Base-by-base conservation (phyloP, 2,797 vertebrate species). In the Nyctalus aviator region DNA sequence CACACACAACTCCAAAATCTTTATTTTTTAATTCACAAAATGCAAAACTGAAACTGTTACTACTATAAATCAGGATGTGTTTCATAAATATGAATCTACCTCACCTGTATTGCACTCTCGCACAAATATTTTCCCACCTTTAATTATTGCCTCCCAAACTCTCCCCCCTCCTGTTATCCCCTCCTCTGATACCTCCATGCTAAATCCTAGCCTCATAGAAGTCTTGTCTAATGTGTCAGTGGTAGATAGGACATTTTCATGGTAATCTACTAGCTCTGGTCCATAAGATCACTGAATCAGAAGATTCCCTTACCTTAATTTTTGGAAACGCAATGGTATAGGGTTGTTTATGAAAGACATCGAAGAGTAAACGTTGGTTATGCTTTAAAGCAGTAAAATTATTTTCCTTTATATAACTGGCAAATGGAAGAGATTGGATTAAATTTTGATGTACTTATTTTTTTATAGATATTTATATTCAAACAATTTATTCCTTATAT, bases 381-480 rank as follows among this genome's bases (percentile, higher is more conserved):
- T 97, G 96, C 93, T 95, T 97, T 97, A 95, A 97, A 97, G 96
- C 97, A 96, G 94, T 93, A 93, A 97, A 97, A 97, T 96, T 97
- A 77, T 97, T 98, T 96, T 98, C 97, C 69, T 97, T 97, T 97
- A 97, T 97, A 94, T 95, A 98, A 98, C 98, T 95, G 97, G 97
- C 94, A 96, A 97, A 97, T 93, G 96, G 96, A 97, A 97, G 90
- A 96, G 92, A 86, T 97, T 96, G 97, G 96, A 96, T 96, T 98
- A 93, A 97, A 97, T 97, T 97, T 97, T 97, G 97, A 97, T 14
- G 91, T 98, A 97, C 97, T 98, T 98, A 96, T 97, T 97, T 98
- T 98, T 97, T 97, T 96, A 97, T 96, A 96, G 97, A 96, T 98
- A 98, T 98, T 98, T 98, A 98, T 98, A 98, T 98, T 98, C 97